Evolutionary conservation across 2,888 invertebrate species (phyloP), one percentile per base, ranked within the genome.

Genomic region (Hipparchia semele): DNA sequence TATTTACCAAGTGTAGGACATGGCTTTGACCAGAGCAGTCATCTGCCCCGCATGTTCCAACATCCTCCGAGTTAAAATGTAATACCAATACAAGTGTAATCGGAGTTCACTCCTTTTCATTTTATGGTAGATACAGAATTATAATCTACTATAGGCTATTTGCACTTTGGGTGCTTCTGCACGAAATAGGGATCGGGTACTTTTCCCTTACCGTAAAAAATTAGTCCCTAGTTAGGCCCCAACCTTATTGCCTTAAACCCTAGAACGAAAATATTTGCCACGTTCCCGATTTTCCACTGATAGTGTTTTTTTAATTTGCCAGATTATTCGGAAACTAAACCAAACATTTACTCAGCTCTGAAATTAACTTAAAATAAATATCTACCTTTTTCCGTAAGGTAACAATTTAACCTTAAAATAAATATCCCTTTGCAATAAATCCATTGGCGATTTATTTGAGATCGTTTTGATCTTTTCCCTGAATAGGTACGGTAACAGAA

Each of bases 371-470:
- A 51, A 64, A 64, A 23, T 64, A 51, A 49, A 51, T 51, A 64
- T 12, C 23, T 33, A 10, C 46, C 13, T 58, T 45, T n/a, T 7
- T 39, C 56, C 13, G 45, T 45, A 6, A 49, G 9, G 10, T 39
- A 66, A 45, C 9, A 68, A 68, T 1, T 60, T 51, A 23, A 60
- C 68, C 68, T 51, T 60, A 68, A 60, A 68, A 60, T n/a, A 69
- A 69, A 69, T 62, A 69, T 69, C 69, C 61, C 69, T 69, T 69
- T 54, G 61, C 69, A 61, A 69, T 69, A 54, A 69, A 69, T 69
- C 69, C 53, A 39, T 69, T 69, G 69, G 45, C 69, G 69, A 53
- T 61, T 59, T 69, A 69, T 62, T 53, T 62, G 12, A n/a, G 46
- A 54, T 53, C 33, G 51, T 53, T 69, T 69, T 69, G 69, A 69